Base-by-base conservation (phyloP, 2,113 vertebrate genomes). In the Epinephelus fuscoguttatus region DNA sequence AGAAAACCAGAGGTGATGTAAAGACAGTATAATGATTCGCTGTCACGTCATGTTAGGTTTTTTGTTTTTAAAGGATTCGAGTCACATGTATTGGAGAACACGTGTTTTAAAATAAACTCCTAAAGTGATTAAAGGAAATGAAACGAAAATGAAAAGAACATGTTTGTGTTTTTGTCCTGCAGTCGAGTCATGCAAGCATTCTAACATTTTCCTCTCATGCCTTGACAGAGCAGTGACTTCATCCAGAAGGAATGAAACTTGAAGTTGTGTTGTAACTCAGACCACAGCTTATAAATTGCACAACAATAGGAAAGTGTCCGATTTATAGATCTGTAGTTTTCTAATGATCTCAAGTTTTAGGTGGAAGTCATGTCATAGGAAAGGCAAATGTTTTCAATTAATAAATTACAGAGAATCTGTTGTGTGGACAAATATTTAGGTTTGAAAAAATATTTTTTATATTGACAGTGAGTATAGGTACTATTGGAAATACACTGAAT, bases 211-310 rank as follows among this genome's bases (percentile, higher is more conserved):
- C 52, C 88, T 42, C 66, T 61, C 9, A 0, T 45, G 45, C 45
- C 23, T 67, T 45, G 19, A 67, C 30, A 25, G 11, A 56, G 59
- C 55, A 1, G 47, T 86, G 88, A 89, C 57, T 81, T 84, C 80
- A 89, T 66, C 62, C 78, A 37, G 59, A 21, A 77, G 59, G 88
- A 89, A 90, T 86, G 78, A 77, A 64, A 62, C 55, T 55, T 42
- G n/a, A 50, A 61, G 37, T 52, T n/a, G 4, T 53, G 2, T 37
- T 68, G 21, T 60, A 50, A 73, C 69, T 80, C 53, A 1, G 6
- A 21, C 62, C 25, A 42, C 1, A 18, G 62, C 49, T 61, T 72
- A 60, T 49, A 40, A 59, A 47, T 59, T 72, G 75, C 53, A 56
- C 60, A 70, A 47, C 40, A 75, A 59, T 17, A 67, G 49, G 21